phyloP scores from a whole-genome alignment of 2,113 vertebrate species.

The Bos javanicus region DNA sequence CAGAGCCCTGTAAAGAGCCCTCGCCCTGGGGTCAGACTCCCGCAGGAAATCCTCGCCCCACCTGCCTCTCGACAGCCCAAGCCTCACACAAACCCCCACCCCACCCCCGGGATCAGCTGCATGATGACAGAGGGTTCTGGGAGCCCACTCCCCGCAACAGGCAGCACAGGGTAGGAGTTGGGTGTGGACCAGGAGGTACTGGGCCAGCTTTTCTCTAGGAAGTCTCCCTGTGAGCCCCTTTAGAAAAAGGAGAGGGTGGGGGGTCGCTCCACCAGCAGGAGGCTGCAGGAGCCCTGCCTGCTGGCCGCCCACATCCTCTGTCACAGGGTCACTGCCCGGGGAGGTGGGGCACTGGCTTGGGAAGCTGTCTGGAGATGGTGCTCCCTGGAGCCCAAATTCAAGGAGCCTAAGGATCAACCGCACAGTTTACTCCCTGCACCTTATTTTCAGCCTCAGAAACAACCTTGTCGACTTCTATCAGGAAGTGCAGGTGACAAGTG shows the following conservation, averaged over 20 bases:
- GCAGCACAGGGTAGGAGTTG: background rate
- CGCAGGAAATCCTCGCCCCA: background rate
- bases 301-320: rapidly evolving
- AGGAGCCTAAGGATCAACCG: background rate
- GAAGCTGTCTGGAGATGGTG: no score
- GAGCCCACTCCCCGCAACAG: rapidly evolving
- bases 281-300: background rate
- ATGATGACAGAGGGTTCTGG: background rate
- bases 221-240: background rate
- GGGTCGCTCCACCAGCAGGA: background rate
- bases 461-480: no score
- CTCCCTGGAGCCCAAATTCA: background rate
- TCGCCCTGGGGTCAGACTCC: background rate
- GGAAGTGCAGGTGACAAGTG: background rate
- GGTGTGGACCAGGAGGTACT: background rate
- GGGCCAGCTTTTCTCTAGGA: background rate
- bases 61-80: background rate
- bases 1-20: background rate
- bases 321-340: rapidly evolving
- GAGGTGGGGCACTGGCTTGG: background rate
- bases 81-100: no score
- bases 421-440: background rate
- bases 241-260: rapidly evolving
- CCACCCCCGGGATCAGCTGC: background rate
- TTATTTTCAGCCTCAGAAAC: background rate